A percentile compares a stretch with the other conserved stretches of the same genome.
These are phyloP conservation scores for Oncopodura yosiiana DNA, from an alignment of 1,140 invertebrate genomes.

Conservation along the genomic window DNA sequence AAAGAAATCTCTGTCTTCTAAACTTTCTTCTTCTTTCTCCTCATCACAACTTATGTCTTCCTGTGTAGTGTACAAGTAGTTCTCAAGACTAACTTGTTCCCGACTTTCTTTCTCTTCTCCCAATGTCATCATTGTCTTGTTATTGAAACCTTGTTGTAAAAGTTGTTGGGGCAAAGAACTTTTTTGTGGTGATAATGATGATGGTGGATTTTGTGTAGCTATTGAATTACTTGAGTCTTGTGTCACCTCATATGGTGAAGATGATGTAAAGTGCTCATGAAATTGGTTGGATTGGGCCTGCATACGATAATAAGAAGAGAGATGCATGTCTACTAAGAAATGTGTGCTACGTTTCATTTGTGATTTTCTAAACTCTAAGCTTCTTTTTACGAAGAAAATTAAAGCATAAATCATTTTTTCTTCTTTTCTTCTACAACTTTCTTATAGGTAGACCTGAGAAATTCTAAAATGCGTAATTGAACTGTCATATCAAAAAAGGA, in stretches of 20 bases:
- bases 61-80: too few relatives aligned
- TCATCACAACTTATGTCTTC: too few relatives aligned
- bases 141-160: too few relatives aligned
- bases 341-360: neutral
- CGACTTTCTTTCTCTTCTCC: neutral
- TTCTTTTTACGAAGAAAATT: neutral
- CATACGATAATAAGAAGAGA: constrained; percentile 25
- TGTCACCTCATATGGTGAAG: neutral
- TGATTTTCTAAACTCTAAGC: neutral
- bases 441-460: neutral
- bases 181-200: too few relatives aligned
- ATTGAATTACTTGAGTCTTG: too few relatives aligned
- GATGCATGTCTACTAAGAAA: neutral
- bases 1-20: too few relatives aligned
- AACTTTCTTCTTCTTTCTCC: too few relatives aligned
- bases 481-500: constrained; percentile 11
- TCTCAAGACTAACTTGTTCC: too few relatives aligned
- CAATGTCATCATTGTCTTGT: neutral
- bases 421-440: neutral
- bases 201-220: too few relatives aligned
- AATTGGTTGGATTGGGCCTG: constrained; percentile 33
- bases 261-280: constrained; percentile 4
- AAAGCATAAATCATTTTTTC: constrained; percentile 5
- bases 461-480: constrained; percentile 1
- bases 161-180: too few relatives aligned